These are phyloP conservation scores for Sebastes trivittatus DNA, from an alignment of 2,797 vertebrate species.

Conservation along the genomic window DNA sequence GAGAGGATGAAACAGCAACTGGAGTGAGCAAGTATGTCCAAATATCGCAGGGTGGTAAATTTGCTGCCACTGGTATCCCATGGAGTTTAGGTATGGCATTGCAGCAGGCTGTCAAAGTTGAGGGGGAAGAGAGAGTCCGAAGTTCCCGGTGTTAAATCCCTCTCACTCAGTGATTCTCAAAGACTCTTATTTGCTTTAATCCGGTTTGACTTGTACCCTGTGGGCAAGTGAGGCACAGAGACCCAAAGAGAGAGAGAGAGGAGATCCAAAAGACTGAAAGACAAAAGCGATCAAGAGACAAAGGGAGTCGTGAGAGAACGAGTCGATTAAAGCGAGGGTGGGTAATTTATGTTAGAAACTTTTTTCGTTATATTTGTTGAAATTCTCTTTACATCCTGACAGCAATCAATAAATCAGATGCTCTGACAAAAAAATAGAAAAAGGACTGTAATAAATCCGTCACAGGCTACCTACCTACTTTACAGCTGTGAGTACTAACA, in stretches of 20 bases:
- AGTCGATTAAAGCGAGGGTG: not conserved
- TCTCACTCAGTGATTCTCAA: slow-evolving; percentile 43
- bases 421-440: no score
- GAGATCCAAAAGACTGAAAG: not conserved
- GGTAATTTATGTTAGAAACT: no score
- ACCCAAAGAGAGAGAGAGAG: not conserved
- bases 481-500: no score
- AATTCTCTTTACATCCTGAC: no score
- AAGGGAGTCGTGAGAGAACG: not conserved
- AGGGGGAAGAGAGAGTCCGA: slow-evolving; percentile 36
- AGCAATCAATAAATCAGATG: no score
- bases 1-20: slow-evolving; percentile 45
- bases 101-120: slow-evolving; percentile 32
- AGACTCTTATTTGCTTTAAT: slow-evolving; percentile 60
- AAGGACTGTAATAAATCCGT: no score
- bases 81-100: slow-evolving; percentile 29
- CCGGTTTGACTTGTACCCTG: slow-evolving; percentile 46
- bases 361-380: no score
- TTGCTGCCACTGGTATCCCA: slow-evolving; percentile 30
- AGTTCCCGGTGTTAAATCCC: slow-evolving; percentile 49
- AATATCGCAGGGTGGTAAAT: slow-evolving; percentile 47
- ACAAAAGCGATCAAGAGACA: slow-evolving; percentile 6
- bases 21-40: slow-evolving; percentile 30
- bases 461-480: no score
- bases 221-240: slow-evolving; percentile 1